phyloP scores from a whole-genome alignment of 2,888 invertebrate genomes.

The Pollenia amentaria region DNA sequence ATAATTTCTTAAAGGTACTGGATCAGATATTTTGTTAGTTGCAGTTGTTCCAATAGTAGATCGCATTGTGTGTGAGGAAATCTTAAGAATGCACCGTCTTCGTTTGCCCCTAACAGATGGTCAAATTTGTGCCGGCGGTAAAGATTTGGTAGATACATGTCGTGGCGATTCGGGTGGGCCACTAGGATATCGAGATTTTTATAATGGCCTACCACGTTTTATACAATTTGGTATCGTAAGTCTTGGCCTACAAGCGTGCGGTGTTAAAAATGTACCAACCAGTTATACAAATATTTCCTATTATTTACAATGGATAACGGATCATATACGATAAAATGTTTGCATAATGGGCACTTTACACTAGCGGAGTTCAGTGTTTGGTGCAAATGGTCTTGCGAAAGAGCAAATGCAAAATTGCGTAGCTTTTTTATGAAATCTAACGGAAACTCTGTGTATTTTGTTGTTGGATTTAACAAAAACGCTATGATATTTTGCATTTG shows the following conservation, averaged over 20 bases:
- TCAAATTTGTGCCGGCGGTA: conserved; percentile 82
- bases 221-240: conserved; percentile 87
- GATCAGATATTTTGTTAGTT: conserved; percentile 59
- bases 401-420: no score
- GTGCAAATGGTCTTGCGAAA: no score
- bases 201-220: conserved; percentile 74
- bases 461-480: no score
- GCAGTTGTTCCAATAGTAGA: conserved; percentile 49
- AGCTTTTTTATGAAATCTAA: no score
- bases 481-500: no score
- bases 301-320: conserved; percentile 86
- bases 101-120: conserved; percentile 75
- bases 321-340: conserved; percentile 75
- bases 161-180: conserved; percentile 81
- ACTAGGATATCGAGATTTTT: conserved; percentile 78
- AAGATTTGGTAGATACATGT: conserved; percentile 79
- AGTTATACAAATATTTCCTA: conserved; percentile 86
- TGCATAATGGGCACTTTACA: background rate
- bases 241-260: conserved; percentile 86
- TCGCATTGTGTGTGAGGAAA: conserved; percentile 17
- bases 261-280: conserved; percentile 85
- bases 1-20: conserved; percentile 21
- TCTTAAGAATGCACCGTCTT: conserved; percentile 36
- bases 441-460: no score
- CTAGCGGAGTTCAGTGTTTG: background rate